Evolutionary conservation across 2,113 vertebrate genomes (phyloP).

Genomic region (Litocranius walleri): DNA sequence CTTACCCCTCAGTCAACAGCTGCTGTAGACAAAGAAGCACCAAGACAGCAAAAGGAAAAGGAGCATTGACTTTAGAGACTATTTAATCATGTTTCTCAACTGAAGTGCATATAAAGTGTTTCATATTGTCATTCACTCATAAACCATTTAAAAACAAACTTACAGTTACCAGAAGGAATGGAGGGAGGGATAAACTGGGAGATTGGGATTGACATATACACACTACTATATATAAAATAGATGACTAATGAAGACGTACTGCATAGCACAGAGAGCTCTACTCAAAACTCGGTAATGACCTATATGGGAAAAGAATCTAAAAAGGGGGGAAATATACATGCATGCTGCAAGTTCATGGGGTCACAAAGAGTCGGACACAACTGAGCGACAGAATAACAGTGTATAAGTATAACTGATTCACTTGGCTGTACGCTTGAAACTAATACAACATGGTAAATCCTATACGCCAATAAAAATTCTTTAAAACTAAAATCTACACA

Average conservation of each 20-base stretch:
- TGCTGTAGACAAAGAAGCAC: background rate
- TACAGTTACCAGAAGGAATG: background rate
- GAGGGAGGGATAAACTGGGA: background rate
- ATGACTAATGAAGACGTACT: background rate
- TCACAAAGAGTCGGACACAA: background rate
- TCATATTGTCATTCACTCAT: background rate
- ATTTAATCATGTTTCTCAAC: background rate
- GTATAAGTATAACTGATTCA: background rate
- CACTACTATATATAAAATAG: background rate
- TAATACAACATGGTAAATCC: background rate
- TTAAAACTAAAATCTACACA: background rate
- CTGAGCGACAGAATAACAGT: background rate
- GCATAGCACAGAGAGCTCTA: background rate
- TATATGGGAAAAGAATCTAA: background rate
- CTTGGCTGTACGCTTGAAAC: background rate
- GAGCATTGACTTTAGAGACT: background rate
- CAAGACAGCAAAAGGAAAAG: background rate
- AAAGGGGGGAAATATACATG: background rate
- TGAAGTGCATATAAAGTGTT: background rate
- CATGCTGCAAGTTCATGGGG: background rate
- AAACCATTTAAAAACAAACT: background rate
- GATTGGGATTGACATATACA: background rate
- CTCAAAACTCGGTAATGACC: background rate
- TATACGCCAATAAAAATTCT: background rate
- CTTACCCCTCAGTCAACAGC: background rate